Percentiles rank a stretch among this genome's conserved stretches.
Conservation (phyloP, 2,888 invertebrate genomes). For the Ophioninae sp. region DNA sequence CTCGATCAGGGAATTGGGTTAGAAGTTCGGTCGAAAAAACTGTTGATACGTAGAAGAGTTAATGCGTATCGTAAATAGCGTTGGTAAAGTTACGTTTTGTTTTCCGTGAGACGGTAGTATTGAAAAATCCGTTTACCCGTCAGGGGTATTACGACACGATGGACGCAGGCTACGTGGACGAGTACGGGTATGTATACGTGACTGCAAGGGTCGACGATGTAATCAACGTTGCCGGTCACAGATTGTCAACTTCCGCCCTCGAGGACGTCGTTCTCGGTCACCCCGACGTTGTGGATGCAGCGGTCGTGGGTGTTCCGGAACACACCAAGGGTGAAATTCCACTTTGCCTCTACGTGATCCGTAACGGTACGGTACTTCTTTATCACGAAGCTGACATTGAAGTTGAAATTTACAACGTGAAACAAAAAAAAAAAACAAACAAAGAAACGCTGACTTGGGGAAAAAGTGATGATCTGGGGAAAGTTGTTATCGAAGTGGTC, state of each 20-base stretch:
- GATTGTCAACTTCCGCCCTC: constrained; percentile 93
- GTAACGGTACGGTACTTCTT: constrained; percentile 81
- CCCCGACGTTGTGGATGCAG: constrained; percentile 91
- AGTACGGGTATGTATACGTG: constrained; percentile 92
- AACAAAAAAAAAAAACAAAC: neutral
- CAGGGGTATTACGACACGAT: constrained; percentile 96
- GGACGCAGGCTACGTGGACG: constrained; percentile 95
- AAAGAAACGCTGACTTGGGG: too few species aligned
- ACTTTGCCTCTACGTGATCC: constrained; percentile 91
- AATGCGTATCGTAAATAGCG: neutral
- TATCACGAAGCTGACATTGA: constrained; percentile 68
- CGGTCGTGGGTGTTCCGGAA: constrained; percentile 95
- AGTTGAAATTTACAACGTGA: neutral
- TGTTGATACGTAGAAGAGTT: too few species aligned
- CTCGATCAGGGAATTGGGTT: too few species aligned
- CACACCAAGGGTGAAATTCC: constrained; percentile 95
- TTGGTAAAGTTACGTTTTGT: neutral
- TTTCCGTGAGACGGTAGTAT: neutral
- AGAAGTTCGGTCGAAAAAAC: too few species aligned
- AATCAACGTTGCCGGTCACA: constrained; percentile 97
- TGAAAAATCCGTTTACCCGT: neutral
- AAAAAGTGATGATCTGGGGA: too few species aligned
- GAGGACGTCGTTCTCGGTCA: constrained; percentile 96
- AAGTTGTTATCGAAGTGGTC: neutral
- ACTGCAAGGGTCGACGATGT: constrained; percentile 96